These are phyloP conservation scores for Coregonus clupeaformis DNA, from an alignment of 2,113 vertebrate genomes.

Conservation along the genomic window DNA sequence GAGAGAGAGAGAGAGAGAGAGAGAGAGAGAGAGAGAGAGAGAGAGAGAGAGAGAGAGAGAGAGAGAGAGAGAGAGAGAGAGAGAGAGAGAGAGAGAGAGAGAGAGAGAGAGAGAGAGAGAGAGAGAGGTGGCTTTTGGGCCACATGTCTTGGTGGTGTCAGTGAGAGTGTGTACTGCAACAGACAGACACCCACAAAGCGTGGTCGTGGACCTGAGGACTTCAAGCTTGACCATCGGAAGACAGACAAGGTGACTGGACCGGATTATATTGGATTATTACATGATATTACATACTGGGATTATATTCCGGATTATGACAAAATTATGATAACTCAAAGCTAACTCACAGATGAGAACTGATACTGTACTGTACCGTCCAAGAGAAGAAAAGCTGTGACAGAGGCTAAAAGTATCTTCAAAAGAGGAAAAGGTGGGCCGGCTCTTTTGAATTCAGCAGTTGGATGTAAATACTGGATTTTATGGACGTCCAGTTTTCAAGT, in stretches of 20 bases:
- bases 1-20: conserved; percentile 34
- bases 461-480: too few species aligned
- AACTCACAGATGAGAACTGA: neutral
- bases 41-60: conserved; percentile 11
- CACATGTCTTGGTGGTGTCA: conserved; percentile 7
- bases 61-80: conserved; percentile 34
- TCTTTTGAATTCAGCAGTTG: too few species aligned
- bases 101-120: conserved; percentile 16
- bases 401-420: neutral
- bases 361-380: neutral
- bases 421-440: neutral
- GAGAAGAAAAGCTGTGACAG: neutral
- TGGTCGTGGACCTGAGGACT: neutral
- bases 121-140: conserved; percentile 9
- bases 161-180: neutral
- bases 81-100: conserved; percentile 31
- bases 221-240: neutral
- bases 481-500: too few species aligned
- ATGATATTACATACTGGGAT: neutral
- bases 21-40: conserved; percentile 7
- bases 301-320: neutral
- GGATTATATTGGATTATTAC: neutral
- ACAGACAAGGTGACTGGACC: neutral
- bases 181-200: neutral
- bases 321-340: neutral